These are phyloP conservation scores for Chlorodrepanis virens DNA, from an alignment of 2,113 vertebrate genomes.

Conservation along the genomic window DNA sequence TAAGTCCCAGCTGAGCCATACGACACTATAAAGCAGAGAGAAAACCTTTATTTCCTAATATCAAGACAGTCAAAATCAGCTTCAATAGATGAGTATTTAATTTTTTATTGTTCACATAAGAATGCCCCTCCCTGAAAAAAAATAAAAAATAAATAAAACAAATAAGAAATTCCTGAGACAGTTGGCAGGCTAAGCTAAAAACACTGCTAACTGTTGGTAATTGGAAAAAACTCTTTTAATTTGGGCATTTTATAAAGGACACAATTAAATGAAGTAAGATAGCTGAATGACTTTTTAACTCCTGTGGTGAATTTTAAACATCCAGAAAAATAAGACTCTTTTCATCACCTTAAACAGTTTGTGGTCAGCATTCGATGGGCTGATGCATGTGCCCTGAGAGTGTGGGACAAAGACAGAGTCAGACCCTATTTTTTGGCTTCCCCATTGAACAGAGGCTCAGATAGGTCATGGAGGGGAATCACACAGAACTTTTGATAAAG, in stretches of 20 bases:
- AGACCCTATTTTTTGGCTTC: neutral
- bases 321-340: neutral
- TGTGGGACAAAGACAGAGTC: neutral
- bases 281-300: neutral
- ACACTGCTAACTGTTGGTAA: neutral
- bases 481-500: neutral
- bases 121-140: neutral
- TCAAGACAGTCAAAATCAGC: neutral
- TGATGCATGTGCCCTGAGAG: neutral
- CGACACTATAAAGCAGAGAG: neutral
- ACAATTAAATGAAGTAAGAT: neutral
- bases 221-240: neutral
- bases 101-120: neutral
- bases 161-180: neutral
- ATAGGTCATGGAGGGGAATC: neutral
- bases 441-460: neutral
- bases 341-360: neutral
- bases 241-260: neutral
- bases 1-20: neutral
- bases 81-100: neutral
- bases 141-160: neutral
- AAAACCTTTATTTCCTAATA: neutral
- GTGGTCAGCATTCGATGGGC: neutral
- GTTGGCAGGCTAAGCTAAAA: neutral
- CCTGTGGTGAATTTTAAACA: slow-evolving; percentile 20